A percentile compares a stretch with the other conserved stretches of the same genome.
Conservation (phyloP, 92 coral and sea anemone species). For the Umimayanthus kanabou region DNA sequence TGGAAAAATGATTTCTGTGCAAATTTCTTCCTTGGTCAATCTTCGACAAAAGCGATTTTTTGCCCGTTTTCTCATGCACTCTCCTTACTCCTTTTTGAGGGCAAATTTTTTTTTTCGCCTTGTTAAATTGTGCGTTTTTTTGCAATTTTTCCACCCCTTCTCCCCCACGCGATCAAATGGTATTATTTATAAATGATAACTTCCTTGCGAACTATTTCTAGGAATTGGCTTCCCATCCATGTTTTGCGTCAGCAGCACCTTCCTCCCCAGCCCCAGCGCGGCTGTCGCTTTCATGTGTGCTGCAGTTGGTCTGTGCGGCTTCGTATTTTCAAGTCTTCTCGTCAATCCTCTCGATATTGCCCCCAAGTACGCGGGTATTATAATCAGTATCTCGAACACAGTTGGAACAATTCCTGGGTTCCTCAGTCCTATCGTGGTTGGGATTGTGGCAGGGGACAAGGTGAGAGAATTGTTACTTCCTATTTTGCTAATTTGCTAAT, state of each 20-base stretch:
- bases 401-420: slow-evolving; percentile 14
- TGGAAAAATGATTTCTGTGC: too few species aligned
- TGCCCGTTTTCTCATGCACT: too few species aligned
- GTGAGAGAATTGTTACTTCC: background rate
- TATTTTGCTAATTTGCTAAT: too few species aligned
- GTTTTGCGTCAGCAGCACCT: slow-evolving; percentile 16
- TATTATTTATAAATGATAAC: background rate
- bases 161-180: too few species aligned
- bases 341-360: slow-evolving; percentile 25
- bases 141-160: too few species aligned
- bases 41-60: too few species aligned
- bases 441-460: background rate
- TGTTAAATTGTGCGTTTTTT: too few species aligned
- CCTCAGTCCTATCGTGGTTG: slow-evolving; percentile 1
- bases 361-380: slow-evolving; percentile 6
- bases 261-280: slow-evolving; percentile 13
- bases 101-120: too few species aligned
- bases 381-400: slow-evolving; percentile 11
- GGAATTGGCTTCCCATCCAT: slow-evolving; percentile 22
- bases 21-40: too few species aligned
- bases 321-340: slow-evolving; percentile 16
- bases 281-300: slow-evolving; percentile 9
- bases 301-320: slow-evolving; percentile 3
- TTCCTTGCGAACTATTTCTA: background rate
- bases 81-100: too few species aligned